phyloP scores from a whole-genome alignment of 2,797 vertebrate genomes.

The Orestias chungarensis region DNA sequence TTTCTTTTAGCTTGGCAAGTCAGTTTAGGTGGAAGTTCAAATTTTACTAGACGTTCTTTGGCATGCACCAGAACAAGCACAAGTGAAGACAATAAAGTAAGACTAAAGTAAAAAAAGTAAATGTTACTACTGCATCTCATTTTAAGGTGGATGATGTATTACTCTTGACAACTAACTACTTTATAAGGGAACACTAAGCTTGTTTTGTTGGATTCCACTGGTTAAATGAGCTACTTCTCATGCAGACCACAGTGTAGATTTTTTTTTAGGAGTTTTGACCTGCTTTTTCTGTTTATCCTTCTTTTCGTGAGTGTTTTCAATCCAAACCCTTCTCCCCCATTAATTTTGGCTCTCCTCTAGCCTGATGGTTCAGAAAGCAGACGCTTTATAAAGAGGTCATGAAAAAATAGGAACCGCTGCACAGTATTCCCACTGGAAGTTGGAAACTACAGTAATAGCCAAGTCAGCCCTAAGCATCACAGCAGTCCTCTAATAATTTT shows the following conservation, averaged over 20 bases:
- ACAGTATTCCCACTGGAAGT: constrained; percentile 36
- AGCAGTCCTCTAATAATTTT: constrained; percentile 37
- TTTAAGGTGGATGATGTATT: not conserved
- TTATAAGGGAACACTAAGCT: constrained; percentile 41
- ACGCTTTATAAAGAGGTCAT: constrained; percentile 63
- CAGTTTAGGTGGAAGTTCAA: not conserved
- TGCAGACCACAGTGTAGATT: constrained; percentile 29
- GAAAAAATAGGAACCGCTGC: constrained; percentile 30
- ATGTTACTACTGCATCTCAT: not conserved
- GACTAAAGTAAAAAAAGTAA: not conserved
- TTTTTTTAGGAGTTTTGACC: constrained; percentile 54
- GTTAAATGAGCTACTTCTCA: constrained; percentile 27
- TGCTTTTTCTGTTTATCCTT: constrained; percentile 50
- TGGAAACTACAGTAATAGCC: constrained; percentile 26
- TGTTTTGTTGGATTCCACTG: constrained; percentile 23
- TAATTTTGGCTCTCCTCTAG: constrained; percentile 35
- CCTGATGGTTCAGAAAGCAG: constrained; percentile 56
- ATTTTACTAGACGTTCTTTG: too few relatives aligned
- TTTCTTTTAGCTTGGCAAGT: not conserved
- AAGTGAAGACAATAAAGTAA: too few relatives aligned
- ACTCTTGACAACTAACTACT: constrained; percentile 19
- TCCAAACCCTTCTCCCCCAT: not conserved
- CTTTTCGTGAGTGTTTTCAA: constrained; percentile 15
- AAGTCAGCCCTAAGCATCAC: constrained; percentile 17
- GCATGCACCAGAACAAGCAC: too few relatives aligned